Percentiles rank a stretch among this genome's conserved stretches.
Conservation (phyloP, 2,797 vertebrate genomes). For the Liparis tanakae region DNA sequence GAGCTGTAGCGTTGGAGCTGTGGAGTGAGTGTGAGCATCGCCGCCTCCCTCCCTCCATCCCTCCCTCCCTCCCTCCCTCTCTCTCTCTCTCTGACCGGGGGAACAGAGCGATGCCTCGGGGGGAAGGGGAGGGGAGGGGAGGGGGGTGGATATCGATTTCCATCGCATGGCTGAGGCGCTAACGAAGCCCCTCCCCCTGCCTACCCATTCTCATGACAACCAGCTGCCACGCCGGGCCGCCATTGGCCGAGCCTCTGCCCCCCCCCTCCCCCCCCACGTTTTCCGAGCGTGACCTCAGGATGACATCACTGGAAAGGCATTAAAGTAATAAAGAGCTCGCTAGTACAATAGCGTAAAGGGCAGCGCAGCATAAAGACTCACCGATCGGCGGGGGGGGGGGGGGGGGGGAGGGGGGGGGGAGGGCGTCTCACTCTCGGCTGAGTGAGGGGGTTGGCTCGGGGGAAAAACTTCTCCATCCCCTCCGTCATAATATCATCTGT, state of each 20-base stretch:
- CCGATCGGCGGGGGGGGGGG: constrained; percentile 60
- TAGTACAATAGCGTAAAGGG: constrained; percentile 81
- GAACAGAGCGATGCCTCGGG: constrained; percentile 65
- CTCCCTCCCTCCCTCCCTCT: too few relatives aligned
- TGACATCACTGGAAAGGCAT: constrained; percentile 81
- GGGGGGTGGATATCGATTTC: constrained; percentile 76
- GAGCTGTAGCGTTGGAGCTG: constrained; percentile 70
- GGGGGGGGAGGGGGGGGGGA: constrained; percentile 2
- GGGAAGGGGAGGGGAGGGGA: too few relatives aligned
- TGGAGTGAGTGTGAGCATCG: constrained; percentile 62
- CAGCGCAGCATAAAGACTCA: constrained; percentile 74
- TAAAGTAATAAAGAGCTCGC: constrained; percentile 78
- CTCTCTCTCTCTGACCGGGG: constrained; percentile 47
- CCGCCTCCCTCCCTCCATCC: constrained; percentile 57
- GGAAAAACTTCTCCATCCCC: constrained; percentile 60
- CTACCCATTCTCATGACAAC: constrained; percentile 77
- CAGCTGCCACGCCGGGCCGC: constrained; percentile 56
- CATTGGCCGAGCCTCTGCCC: constrained; percentile 78
- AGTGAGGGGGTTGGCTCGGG: constrained; percentile 66
- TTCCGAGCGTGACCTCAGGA: constrained; percentile 77
- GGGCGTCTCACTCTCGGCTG: constrained; percentile 70
- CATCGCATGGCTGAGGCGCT: constrained; percentile 64
- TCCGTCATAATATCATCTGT: constrained; percentile 59
- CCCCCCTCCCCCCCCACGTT: constrained; percentile 21
- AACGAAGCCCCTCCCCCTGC: constrained; percentile 73